Conservation (phyloP, 2,888 invertebrate species). For the Agriotes lineatus region DNA sequence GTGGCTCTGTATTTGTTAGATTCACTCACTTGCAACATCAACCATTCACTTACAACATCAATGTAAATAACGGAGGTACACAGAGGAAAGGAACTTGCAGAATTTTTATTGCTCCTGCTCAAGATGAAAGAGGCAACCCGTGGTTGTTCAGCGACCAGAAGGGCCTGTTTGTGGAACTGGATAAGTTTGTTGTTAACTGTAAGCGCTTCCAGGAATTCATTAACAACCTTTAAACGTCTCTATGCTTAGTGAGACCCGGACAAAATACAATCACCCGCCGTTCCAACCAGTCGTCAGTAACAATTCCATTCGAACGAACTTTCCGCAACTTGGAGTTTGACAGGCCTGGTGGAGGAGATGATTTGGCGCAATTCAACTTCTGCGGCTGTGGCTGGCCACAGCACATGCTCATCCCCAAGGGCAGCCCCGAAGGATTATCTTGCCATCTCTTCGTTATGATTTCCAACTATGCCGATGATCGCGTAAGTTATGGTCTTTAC, state of each 20-base stretch:
- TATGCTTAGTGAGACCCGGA: slow-evolving; percentile 73
- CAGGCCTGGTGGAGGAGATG: slow-evolving; percentile 71
- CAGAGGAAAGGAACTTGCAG: slow-evolving; percentile 74
- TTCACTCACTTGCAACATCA: slow-evolving; percentile 85
- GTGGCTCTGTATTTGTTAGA: slow-evolving; percentile 79
- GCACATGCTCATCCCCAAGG: slow-evolving; percentile 83
- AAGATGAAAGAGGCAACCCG: slow-evolving; percentile 73
- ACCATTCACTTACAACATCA: slow-evolving; percentile 74
- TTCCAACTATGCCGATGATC: slow-evolving; percentile 77
- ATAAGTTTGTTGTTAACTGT: slow-evolving; percentile 77
- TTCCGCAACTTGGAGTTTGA: slow-evolving; percentile 78
- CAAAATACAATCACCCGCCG: slow-evolving; percentile 75
- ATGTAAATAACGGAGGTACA: slow-evolving; percentile 65
- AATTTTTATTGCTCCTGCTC: slow-evolving; percentile 77
- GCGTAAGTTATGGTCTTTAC: slow-evolving; percentile 6
- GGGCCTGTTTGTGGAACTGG: slow-evolving; percentile 78
- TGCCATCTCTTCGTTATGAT: slow-evolving; percentile 84
- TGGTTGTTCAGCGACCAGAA: slow-evolving; percentile 75
- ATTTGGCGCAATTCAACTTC: slow-evolving; percentile 76
- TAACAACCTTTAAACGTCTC: neutral
- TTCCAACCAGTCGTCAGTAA: slow-evolving; percentile 83
- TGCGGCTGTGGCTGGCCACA: slow-evolving; percentile 93
- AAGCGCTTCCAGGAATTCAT: no score
- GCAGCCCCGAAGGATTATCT: slow-evolving; percentile 74
- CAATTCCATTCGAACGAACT: slow-evolving; percentile 85